Evolutionary conservation across 2,113 vertebrate genomes (phyloP), one percentile per base, ranked within the genome.

Genomic region (Lates calcarifer): DNA sequence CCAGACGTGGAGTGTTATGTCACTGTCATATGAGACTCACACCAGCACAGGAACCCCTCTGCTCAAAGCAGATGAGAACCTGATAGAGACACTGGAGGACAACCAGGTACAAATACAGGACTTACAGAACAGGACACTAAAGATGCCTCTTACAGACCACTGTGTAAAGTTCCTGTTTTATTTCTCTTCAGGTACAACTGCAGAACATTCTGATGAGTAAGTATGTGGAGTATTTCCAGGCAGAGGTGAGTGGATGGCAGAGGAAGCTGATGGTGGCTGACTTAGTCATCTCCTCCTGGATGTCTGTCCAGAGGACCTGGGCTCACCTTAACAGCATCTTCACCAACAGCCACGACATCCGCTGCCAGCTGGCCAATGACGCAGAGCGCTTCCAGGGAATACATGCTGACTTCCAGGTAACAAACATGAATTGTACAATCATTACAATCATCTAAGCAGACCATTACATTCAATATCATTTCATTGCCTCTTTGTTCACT

Each of bases 191-290:
- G 94, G 88, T 96, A 69, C 94, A 95, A 77, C 90, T 96, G 83
- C 95, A 96, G 91, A 96, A 94, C 86, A 95, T 95, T 87, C 83
- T 95, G 57, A 96, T 96, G 95, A 96, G 96, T 83, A 96, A 96
- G 86, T 95, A 96, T 55, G 94, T 96, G 3, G 96, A 96, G 60
- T 94, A 95, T 91, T 97, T 96, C 89, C 93, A 94, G 84, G 87
- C 93, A 5, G 94, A 96, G 79, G 95, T 96, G 84, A 95, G 94
- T 14, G 87, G 91, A 24, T 96, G 96, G 95, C 95, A 96, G 90
- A 92, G 91, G 86, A 95, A 91, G 74, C 87, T 96, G 76, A 94
- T 96, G 93, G 89, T 96, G 81, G 94, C 94, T 3, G 95, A 96
- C 83, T 88, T 93, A 67, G 95, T 95, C 70, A 96, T 96, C 89